These are phyloP conservation scores for Paramormyrops kingsleyae DNA, from an alignment of 2,113 vertebrate species.

Conservation along the genomic window DNA sequence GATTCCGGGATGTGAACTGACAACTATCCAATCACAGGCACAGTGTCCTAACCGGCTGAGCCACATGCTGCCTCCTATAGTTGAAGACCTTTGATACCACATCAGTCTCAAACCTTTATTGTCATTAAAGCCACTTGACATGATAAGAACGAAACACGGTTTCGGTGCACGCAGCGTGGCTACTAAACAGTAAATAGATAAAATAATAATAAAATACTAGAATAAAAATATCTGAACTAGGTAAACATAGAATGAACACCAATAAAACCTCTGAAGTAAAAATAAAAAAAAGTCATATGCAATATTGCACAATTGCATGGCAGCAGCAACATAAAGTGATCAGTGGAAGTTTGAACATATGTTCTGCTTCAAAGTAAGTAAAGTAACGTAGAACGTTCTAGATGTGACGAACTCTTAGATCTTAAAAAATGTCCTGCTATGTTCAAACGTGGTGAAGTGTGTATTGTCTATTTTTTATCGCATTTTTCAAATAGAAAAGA, in stretches of 20 bases:
- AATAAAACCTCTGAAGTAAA: no score
- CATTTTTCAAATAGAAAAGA: neutral
- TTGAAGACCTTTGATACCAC: neutral
- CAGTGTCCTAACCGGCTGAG: neutral
- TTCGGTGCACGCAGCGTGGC: no score
- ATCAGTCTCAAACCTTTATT: neutral
- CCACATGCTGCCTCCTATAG: neutral
- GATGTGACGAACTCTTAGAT: neutral
- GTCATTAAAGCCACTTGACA: no score
- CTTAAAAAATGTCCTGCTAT: neutral
- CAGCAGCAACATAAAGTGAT: no score
- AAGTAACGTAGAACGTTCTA: neutral
- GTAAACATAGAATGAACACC: no score
- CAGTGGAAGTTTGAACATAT: no score
- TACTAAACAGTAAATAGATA: no score
- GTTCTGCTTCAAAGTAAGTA: neutral
- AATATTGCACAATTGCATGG: no score
- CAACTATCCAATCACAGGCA: neutral
- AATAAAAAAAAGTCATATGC: no score
- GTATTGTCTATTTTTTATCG: neutral
- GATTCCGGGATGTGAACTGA: neutral
- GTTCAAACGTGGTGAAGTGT: neutral
- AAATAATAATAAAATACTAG: no score
- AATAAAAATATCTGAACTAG: no score
- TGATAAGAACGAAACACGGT: no score